Evolutionary conservation across 2,888 invertebrate species (phyloP).

Genomic region (Toxonevra muliebris): DNA sequence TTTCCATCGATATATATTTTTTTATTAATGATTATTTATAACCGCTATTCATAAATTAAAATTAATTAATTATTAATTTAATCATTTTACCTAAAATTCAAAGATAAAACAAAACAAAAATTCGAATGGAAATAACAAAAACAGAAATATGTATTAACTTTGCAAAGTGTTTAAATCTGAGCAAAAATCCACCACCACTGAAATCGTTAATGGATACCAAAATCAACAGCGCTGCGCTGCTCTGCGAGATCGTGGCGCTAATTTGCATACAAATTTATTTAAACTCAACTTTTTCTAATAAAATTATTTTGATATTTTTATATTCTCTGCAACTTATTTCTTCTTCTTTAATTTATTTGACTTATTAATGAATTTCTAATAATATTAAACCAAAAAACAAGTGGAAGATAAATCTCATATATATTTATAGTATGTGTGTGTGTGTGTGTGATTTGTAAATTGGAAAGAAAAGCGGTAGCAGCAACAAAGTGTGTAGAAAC

Average conservation of each 20-base stretch:
- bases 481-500: too few species aligned
- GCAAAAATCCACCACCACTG: conserved; percentile 28
- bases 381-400: too few species aligned
- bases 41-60: conserved; percentile 60
- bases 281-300: conserved; percentile 37
- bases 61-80: conserved; percentile 62
- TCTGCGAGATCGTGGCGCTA: conserved; percentile 21
- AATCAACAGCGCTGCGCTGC: too few species aligned
- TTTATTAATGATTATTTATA: conserved; percentile 61
- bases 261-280: conserved; percentile 52
- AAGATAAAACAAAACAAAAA: conserved; percentile 24
- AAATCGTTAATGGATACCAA: conserved; percentile 11
- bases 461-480: too few species aligned
- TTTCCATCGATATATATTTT: conserved; percentile 23
- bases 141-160: conserved; percentile 31
- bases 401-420: too few species aligned
- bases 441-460: too few species aligned
- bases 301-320: conserved; percentile 42
- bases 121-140: conserved; percentile 27
- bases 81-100: conserved; percentile 45
- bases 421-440: too few species aligned
- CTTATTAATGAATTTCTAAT: too few species aligned
- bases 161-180: conserved; percentile 53
- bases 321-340: too few species aligned
- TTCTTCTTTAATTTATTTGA: too few species aligned